Percentiles rank a stretch among this genome's conserved stretches.
phyloP scores from a whole-genome alignment of 2,113 vertebrate genomes.

The Neogobius melanostomus region DNA sequence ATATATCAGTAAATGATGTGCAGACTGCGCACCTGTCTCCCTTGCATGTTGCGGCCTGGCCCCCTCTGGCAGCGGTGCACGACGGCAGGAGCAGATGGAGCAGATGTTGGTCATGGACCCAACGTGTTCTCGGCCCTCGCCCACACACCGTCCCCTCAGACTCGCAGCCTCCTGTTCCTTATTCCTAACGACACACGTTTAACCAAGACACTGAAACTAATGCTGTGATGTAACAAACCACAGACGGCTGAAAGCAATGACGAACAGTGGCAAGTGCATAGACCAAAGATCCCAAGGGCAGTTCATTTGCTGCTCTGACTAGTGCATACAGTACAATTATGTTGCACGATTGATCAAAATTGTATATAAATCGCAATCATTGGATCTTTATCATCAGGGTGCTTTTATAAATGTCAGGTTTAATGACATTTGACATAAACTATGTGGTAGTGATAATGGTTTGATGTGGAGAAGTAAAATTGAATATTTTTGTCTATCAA shows the following conservation, averaged over 20 bases:
- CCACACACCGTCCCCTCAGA: slow-evolving; percentile 46
- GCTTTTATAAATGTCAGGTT: too few relatives aligned
- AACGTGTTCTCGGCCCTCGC: slow-evolving; percentile 47
- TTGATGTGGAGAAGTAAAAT: too few relatives aligned
- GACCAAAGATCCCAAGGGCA: too few relatives aligned
- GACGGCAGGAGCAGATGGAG: slow-evolving; percentile 60
- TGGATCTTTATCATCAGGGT: too few relatives aligned
- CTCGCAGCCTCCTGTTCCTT: slow-evolving; percentile 38
- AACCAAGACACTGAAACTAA: slow-evolving; percentile 1
- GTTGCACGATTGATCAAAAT: too few relatives aligned
- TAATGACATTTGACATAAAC: too few relatives aligned
- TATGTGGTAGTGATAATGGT: too few relatives aligned
- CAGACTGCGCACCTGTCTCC: slow-evolving; percentile 29
- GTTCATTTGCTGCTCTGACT: too few relatives aligned
- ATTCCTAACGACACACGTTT: slow-evolving; percentile 23
- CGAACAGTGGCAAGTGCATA: too few relatives aligned
- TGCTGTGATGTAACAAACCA: not conserved
- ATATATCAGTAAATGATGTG: not conserved
- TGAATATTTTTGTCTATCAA: too few relatives aligned
- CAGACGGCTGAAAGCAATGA: not conserved
- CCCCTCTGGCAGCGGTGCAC: slow-evolving; percentile 7
- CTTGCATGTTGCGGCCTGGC: slow-evolving; percentile 17
- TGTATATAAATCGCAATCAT: too few relatives aligned
- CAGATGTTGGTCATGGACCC: slow-evolving; percentile 60
- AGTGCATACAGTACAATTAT: too few relatives aligned